phyloP scores from a whole-genome alignment of 2,888 invertebrate species.

The Xestia rhomboidea region DNA sequence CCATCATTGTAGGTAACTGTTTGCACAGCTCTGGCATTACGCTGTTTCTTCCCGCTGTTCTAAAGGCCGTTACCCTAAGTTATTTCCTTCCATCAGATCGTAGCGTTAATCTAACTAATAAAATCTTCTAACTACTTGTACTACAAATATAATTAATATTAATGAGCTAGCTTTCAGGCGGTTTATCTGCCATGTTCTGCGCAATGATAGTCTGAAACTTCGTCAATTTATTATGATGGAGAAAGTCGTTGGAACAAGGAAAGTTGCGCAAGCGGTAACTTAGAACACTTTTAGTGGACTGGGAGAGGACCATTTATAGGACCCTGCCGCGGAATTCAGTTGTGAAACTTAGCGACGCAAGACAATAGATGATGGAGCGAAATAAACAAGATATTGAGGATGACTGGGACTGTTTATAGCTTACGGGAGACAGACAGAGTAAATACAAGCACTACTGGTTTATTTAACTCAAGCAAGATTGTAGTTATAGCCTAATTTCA shows the following conservation, averaged over 20 bases:
- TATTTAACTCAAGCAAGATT: neutral
- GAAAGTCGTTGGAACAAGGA: conserved; percentile 55
- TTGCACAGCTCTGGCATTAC: neutral
- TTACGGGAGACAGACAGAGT: neutral
- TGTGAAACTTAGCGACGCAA: conserved; percentile 15
- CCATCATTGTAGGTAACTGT: neutral
- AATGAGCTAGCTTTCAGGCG: conserved; percentile 43
- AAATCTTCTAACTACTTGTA: conserved; percentile 33
- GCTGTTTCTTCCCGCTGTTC: conserved; percentile 16
- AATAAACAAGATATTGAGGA: conserved; percentile 4
- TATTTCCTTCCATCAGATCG: conserved; percentile 19
- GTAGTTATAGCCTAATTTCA: neutral
- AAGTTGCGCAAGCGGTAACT: conserved; percentile 50
- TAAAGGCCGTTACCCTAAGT: neutral
- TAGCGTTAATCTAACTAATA: conserved; percentile 32
- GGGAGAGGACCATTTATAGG: conserved; percentile 28
- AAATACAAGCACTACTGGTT: neutral
- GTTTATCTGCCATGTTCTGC: conserved; percentile 45
- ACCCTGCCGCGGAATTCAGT: conserved; percentile 16
- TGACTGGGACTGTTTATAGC: neutral
- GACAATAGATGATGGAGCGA: conserved; percentile 15
- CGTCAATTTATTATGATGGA: conserved; percentile 65
- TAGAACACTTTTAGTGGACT: conserved; percentile 47
- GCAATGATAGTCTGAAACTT: conserved; percentile 60
- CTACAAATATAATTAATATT: conserved; percentile 54